Evolutionary conservation across 2,888 invertebrate species (phyloP), one percentile per base, ranked within the genome.

Genomic region (Yponomeuta malinellus): DNA sequence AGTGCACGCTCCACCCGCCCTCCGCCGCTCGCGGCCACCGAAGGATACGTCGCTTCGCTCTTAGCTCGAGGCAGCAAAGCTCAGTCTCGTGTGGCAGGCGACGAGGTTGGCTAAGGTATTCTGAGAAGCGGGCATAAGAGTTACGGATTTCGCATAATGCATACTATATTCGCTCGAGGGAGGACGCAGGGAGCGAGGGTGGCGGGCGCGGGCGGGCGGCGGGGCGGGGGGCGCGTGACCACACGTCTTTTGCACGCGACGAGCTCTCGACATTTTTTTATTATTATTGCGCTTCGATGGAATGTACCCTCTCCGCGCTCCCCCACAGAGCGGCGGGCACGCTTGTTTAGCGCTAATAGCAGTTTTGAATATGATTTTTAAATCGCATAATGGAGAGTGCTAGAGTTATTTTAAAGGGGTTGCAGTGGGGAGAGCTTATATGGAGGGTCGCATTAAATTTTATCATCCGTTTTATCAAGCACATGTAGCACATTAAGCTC

Each of bases 101-200:
- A 3, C 23, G 37, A 48, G 68, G 33, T 74, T 76, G 80, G 80
- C 82, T 84, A 84, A 90, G 89, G 87, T 89, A 88, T 89, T 86
- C 88, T 83, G 81, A 78, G 80, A 84, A 83, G 81, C 84, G 82
- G 81, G 85, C 86, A 87, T 85, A 88, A 89, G 90, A 91, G 90
- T 90, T 89, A 90, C 90, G 90, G 90, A 91, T 91, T 90, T 91
- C 91, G 91, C 91, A 91, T 91, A 91, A 91, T 91, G 91, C 91
- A 91, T 91, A 89, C 89, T 90, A 90, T 90, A 90, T 90, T 89
- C 85, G 83, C 77, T 81, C 78, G 74, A 70, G 76, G 76, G 71
- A 72, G 71, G 72, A 72, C 72, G 72, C 74, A 73, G 78, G 74
- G 76, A 74, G 78, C 72, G 76, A 72, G 76, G 75, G 78, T 74